A percentile compares a stretch with the other conserved stretches of the same genome.
Conservation (phyloP, 2,888 invertebrate species). For the Cerceris rybyensis region DNA sequence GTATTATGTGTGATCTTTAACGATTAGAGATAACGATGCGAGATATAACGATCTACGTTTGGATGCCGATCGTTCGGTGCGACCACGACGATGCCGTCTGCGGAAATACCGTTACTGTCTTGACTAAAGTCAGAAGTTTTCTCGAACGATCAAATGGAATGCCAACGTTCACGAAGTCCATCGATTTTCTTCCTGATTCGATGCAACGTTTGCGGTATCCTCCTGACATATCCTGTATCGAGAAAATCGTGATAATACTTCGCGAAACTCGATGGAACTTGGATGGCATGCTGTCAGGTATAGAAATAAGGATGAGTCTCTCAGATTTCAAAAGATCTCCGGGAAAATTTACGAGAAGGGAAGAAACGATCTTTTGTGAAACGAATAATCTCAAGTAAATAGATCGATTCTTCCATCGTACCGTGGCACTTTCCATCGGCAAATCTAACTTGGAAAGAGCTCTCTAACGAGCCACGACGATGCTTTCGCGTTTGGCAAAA, state of each 20-base stretch:
- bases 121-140: conserved; percentile 39
- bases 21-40: conserved; percentile 76
- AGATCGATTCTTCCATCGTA: conserved; percentile 37
- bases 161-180: conserved; percentile 16
- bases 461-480: conserved; percentile 56
- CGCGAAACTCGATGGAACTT: too few relatives aligned
- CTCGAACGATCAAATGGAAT: conserved; percentile 35
- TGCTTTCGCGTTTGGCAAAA: conserved; percentile 57
- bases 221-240: not conserved
- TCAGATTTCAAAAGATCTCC: not conserved
- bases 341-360: not conserved
- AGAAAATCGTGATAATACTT: not conserved
- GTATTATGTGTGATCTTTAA: conserved; percentile 69
- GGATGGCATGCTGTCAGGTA: not conserved
- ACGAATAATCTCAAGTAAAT: conserved; percentile 23
- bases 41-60: conserved; percentile 74
- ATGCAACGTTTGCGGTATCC: conserved; percentile 27
- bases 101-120: conserved; percentile 68
- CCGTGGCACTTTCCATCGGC: conserved; percentile 23
- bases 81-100: conserved; percentile 53
- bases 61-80: conserved; percentile 63
- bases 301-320: not conserved
- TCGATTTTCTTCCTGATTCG: conserved; percentile 33
- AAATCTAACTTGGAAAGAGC: conserved; percentile 2
- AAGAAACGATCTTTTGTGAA: too few relatives aligned